Evolutionary conservation across 2,797 vertebrate genomes (phyloP).

Genomic region (Channallabes apus): DNA sequence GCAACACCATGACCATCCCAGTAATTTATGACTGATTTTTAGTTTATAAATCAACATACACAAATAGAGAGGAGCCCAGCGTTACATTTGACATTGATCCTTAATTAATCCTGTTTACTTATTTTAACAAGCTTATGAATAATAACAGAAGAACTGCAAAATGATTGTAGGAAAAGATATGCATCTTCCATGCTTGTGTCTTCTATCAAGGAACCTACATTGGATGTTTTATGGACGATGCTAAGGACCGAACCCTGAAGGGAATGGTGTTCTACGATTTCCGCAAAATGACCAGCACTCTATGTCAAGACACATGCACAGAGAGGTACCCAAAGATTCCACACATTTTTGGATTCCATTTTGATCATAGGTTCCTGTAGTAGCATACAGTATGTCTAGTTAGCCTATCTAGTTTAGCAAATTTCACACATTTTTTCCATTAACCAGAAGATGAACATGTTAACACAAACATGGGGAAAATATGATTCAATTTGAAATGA

Average conservation of each 20-base stretch:
- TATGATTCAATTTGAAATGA: no score
- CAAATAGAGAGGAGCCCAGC: background rate
- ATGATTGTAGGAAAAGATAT: background rate
- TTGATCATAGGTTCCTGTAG: background rate
- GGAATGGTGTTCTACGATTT: slow-evolving; percentile 83
- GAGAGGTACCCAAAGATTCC: slow-evolving; percentile 42
- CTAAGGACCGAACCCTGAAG: slow-evolving; percentile 77
- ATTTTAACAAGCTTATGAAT: background rate
- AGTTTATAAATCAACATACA: background rate
- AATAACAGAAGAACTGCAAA: background rate
- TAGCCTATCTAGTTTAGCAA: no score
- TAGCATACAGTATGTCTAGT: background rate
- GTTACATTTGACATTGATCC: background rate
- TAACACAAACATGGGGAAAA: no score
- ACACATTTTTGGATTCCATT: background rate
- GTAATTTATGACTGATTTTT: background rate
- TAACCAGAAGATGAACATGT: no score
- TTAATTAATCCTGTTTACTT: background rate
- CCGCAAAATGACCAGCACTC: slow-evolving; percentile 82
- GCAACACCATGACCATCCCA: background rate
- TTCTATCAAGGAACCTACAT: slow-evolving; percentile 73
- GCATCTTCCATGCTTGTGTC: background rate
- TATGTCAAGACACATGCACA: slow-evolving; percentile 84
- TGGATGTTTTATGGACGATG: slow-evolving; percentile 79
- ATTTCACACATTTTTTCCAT: no score